Evolutionary conservation across 2,113 vertebrate genomes (phyloP).

Genomic region (Grus americana): DNA sequence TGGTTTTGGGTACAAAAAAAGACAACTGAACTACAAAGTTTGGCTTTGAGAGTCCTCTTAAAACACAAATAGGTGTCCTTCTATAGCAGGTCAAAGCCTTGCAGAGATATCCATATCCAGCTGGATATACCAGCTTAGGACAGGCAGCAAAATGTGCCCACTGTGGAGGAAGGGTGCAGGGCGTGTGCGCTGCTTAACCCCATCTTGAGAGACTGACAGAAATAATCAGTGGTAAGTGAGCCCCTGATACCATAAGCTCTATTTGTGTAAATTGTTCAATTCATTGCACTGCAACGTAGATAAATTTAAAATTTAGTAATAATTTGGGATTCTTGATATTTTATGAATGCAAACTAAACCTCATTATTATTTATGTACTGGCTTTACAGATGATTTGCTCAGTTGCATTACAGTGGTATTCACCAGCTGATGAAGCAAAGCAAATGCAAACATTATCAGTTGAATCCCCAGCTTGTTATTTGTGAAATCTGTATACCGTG

Average conservation of each 20-base stretch:
- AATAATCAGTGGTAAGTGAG: not conserved
- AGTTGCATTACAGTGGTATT: slow-evolving; percentile 38
- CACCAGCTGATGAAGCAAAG: slow-evolving; percentile 68
- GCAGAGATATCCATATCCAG: not conserved
- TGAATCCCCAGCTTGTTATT: slow-evolving; percentile 59
- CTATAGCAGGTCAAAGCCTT: not conserved
- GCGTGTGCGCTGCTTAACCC: not conserved
- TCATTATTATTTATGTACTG: slow-evolving; percentile 54
- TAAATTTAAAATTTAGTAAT: slow-evolving; percentile 37
- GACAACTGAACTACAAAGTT: not conserved
- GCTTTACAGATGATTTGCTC: slow-evolving; percentile 62
- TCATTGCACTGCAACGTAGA: not conserved
- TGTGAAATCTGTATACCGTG: slow-evolving; percentile 4
- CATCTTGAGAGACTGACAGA: not conserved
- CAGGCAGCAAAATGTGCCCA: not conserved
- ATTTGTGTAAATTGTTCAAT: slow-evolving; percentile 32
- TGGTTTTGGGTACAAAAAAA: slow-evolving; percentile 12
- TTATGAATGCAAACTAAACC: slow-evolving; percentile 44
- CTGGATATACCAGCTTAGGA: not conserved
- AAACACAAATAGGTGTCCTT: not conserved
- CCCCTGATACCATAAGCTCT: not conserved
- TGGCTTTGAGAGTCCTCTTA: not conserved
- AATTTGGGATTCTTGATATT: slow-evolving; percentile 50
- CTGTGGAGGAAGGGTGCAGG: rapidly evolving
- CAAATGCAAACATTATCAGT: slow-evolving; percentile 61